Base-by-base conservation (phyloP, 2,888 invertebrate genomes). In the Ptychoptera contaminata region DNA sequence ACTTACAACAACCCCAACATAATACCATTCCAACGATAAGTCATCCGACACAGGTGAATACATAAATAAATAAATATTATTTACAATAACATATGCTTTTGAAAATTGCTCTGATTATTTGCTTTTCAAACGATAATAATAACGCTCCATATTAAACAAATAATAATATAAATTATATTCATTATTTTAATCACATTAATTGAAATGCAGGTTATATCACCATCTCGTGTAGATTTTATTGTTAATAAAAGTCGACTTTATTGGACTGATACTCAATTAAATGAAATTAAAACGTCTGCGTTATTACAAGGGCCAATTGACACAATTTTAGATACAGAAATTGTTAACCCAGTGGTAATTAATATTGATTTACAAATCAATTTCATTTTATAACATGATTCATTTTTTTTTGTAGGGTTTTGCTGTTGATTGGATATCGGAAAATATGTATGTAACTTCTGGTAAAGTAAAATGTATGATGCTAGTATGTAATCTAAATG, bases 11-110 rank as follows among this genome's bases (percentile, higher is more conserved):
- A 60, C 82, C 84, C 3, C 74, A 76, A 58, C 79, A 77, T 62
- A 82, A 81, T 59, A 79, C 83, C 37, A 83, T 88, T 53, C 87
- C 91, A 9, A 81, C 88, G 15, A 79, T 90, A 50, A 77, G 82
- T 46, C 66, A 65, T 48, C 59, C 63, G 0, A 61, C 65, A 1
- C 60, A 63, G 50, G 62, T 59, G 35, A 50, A 49, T 46, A 9
- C n/a, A n/a, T n/a, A 16, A 40, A 16, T 36, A 36, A 16, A 37
- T 2, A 23, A 8, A 23, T 23, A 23, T 23, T 23, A 23, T 5
- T 23, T 23, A 23, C 3, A 23, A 23, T 23, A 23, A 23, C 23
- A 23, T 23, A 23, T 23, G 23, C 7, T 23, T 5, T 5, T 23
- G 7, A 7, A 23, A 23, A 23, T 23, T 23, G 7, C 7, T 5